Conservation (phyloP, 2,888 invertebrate genomes). For the Zele albiditarsus region DNA sequence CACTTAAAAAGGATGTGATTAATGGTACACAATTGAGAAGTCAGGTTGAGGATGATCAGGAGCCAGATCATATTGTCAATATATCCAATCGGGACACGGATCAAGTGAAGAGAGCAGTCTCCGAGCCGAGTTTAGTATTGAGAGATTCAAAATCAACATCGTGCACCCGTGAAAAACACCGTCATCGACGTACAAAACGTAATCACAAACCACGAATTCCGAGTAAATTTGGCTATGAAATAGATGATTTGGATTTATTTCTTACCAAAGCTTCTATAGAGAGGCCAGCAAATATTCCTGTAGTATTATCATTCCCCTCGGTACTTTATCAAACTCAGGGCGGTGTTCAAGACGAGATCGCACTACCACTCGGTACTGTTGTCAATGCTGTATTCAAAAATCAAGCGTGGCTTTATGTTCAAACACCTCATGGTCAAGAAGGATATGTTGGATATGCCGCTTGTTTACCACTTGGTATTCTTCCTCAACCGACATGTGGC, state of each 20-base stretch:
- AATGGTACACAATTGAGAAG: slow-evolving; percentile 1
- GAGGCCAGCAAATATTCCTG: slow-evolving; percentile 88
- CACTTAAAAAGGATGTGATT: slow-evolving; percentile 3
- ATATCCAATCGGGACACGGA: slow-evolving; percentile 35
- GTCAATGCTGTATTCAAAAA: slow-evolving; percentile 91
- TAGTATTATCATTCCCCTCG: slow-evolving; percentile 84
- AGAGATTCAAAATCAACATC: slow-evolving; percentile 70
- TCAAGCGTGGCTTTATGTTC: slow-evolving; percentile 88
- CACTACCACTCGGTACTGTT: slow-evolving; percentile 86
- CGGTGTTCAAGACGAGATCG: slow-evolving; percentile 80
- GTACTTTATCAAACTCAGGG: slow-evolving; percentile 84
- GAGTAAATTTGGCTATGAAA: slow-evolving; percentile 83
- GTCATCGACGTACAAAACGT: slow-evolving; percentile 61
- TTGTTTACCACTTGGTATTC: slow-evolving; percentile 85
- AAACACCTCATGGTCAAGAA: slow-evolving; percentile 89
- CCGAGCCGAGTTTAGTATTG: slow-evolving; percentile 74
- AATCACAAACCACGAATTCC: slow-evolving; percentile 61
- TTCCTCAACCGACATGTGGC: slow-evolving; percentile 77
- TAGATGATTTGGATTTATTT: slow-evolving; percentile 85
- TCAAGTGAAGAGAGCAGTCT: slow-evolving; percentile 73
- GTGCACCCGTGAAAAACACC: slow-evolving; percentile 58
- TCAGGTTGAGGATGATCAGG: background rate
- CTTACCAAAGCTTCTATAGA: slow-evolving; percentile 86
- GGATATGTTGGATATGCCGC: slow-evolving; percentile 86
- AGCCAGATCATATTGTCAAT: background rate